Conservation (phyloP, 2,888 invertebrate genomes). For the Schizotus pectinicornis region DNA sequence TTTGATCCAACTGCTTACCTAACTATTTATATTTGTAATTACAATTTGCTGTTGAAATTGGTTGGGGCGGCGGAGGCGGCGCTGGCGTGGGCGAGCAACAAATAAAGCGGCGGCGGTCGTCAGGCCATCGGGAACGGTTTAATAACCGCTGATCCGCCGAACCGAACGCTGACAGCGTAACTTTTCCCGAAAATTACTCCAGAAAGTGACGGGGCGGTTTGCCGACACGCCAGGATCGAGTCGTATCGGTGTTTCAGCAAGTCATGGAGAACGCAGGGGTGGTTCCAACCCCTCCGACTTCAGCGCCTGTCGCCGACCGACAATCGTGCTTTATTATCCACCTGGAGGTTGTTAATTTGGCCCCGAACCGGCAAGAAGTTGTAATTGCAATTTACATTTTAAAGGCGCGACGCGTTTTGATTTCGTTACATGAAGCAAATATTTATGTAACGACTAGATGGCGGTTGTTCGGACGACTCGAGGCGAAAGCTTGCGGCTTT, state of each 20-base stretch:
- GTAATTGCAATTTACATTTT: slow-evolving; percentile 19
- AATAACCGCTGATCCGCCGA: too few species aligned
- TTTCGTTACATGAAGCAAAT: slow-evolving; percentile 20
- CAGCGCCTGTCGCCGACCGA: too few species aligned
- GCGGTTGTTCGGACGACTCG: slow-evolving; percentile 11
- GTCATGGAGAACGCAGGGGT: not conserved
- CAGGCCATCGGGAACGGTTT: too few species aligned
- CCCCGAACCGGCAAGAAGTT: not conserved
- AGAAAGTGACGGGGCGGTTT: slow-evolving; percentile 16
- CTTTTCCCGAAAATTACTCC: slow-evolving; percentile 27
- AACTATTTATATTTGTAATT: too few species aligned
- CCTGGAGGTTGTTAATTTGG: too few species aligned
- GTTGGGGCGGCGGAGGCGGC: too few species aligned
- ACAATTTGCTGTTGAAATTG: too few species aligned
- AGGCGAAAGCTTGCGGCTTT: slow-evolving; percentile 8
- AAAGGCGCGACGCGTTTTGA: slow-evolving; percentile 10
- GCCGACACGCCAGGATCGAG: not conserved
- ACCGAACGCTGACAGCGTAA: slow-evolving; percentile 25
- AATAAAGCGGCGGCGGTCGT: not conserved
- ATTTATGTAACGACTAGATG: slow-evolving; percentile 17
- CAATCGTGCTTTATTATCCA: too few species aligned
- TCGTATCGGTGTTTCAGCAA: slow-evolving; percentile 5
- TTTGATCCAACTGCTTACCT: too few species aligned
- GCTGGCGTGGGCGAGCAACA: not conserved
- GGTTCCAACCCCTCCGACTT: not conserved